Percentiles rank a stretch among this genome's conserved stretches.
Evolutionary conservation across 2,888 invertebrate species (phyloP).

Genomic region (Ectemnius continuus): DNA sequence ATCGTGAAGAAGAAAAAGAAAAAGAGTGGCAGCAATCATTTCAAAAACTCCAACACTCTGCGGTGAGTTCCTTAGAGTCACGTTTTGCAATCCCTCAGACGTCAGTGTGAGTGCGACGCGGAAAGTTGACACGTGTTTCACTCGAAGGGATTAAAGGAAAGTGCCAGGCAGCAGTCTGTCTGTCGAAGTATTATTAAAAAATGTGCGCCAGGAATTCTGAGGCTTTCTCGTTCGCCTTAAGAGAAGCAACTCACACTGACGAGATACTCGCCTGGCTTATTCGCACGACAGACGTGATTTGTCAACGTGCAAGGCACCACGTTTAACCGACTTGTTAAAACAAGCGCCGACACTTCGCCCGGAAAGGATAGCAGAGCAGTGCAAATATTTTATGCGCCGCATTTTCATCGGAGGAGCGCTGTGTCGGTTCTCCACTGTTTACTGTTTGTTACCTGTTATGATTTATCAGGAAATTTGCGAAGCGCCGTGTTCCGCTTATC

Average conservation of each 20-base stretch:
- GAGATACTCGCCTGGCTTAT: too few relatives aligned
- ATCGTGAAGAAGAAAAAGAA: too few relatives aligned
- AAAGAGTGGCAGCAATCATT: slow-evolving; percentile 7
- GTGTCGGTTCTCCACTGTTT: slow-evolving; percentile 30
- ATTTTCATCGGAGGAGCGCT: slow-evolving; percentile 31
- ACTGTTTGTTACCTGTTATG: slow-evolving; percentile 26
- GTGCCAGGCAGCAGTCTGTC: too few relatives aligned
- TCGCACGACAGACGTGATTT: too few relatives aligned
- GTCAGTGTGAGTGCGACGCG: too few relatives aligned
- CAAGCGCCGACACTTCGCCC: not conserved
- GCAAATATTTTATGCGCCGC: slow-evolving; percentile 22
- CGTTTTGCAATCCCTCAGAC: too few relatives aligned
- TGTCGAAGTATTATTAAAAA: too few relatives aligned
- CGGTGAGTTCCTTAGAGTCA: not conserved
- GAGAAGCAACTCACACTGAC: too few relatives aligned
- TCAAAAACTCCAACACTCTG: slow-evolving; percentile 10
- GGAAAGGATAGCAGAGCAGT: slow-evolving; percentile 16
- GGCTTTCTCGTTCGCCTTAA: too few relatives aligned
- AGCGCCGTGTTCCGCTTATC: slow-evolving; percentile 23
- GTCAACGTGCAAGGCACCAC: not conserved
- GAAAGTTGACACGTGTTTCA: too few relatives aligned
- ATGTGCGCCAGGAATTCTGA: too few relatives aligned
- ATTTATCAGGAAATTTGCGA: slow-evolving; percentile 47
- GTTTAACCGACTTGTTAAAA: not conserved
- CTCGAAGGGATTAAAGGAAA: too few relatives aligned